Evolutionary conservation across 2,888 invertebrate species (phyloP), one percentile per base, ranked within the genome.

Genomic region (Xylophagus ater): DNA sequence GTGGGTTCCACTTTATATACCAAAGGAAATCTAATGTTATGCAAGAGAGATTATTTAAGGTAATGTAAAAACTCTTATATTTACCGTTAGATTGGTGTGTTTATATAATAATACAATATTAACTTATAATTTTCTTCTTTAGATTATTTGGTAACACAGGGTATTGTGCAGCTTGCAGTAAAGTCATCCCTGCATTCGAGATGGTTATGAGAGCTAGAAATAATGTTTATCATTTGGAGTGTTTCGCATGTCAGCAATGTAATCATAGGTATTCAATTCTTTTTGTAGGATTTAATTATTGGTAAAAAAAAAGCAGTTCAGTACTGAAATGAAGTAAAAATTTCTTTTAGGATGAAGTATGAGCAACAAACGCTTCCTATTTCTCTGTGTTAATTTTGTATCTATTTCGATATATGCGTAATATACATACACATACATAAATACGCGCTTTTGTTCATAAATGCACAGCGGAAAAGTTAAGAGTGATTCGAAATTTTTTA

Each of bases 141-240:
- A 85, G 85, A 70, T 72, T 96, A 60, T 96, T 96, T 61, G 94
- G 94, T 39, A 88, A 86, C 59, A 93, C 92, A 12, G 94, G 94
- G 19, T 88, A 88, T 67, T 97, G 96, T 68, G 87, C 94, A 20
- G 94, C 94, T 14, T 97, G 97, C 71, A 85, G 85, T 62, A 96
- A 96, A 70, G 87, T 89, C 60, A 97, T 97, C 61, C 96, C 96
- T 3, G 94, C 96, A 36, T 96, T 94, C 65, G 96, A 97, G 68
- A 93, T 96, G 93, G 96, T 96, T 52, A 97, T 97, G 96, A 74
- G 94, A 51, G 94, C 94, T 31, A 79, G 89, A 54, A 87, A 83
- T 65, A 94, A 96, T 59, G 96, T 96, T 45, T 97, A 96, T 66
- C 96, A 97, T 62, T 74, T 96, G 55, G 94, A 96, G 67, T 96